A percentile compares a stretch with the other conserved stretches of the same genome.
Evolutionary conservation across 1,140 invertebrate species (phyloP).

Genomic region (Diorhabda carinulata): DNA sequence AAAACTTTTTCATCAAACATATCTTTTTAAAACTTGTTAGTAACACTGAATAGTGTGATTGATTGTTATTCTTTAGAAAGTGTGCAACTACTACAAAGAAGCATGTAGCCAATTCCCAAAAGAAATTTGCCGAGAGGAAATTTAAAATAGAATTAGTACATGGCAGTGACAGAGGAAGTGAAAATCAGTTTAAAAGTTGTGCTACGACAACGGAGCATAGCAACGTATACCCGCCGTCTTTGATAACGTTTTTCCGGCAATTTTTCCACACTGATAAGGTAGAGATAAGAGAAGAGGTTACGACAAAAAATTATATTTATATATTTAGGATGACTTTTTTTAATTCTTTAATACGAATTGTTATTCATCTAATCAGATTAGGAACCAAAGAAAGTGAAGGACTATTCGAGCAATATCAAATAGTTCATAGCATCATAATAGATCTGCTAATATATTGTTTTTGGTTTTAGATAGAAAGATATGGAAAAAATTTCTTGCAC

Average conservation of each 20-base stretch:
- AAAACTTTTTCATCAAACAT: neutral
- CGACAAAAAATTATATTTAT: neutral
- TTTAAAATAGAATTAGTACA: constrained; percentile 3
- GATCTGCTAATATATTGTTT: no score
- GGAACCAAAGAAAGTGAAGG: no score
- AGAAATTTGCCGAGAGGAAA: constrained; percentile 2
- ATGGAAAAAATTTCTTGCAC: no score
- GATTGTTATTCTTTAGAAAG: neutral
- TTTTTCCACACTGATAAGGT: neutral
- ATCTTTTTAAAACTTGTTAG: constrained; percentile 1
- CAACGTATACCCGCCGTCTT: constrained; percentile 1
- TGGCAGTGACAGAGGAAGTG: constrained; percentile 1
- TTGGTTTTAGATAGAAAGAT: no score
- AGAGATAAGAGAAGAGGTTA: neutral
- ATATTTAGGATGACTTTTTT: no score
- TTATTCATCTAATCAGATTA: no score
- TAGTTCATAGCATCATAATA: no score
- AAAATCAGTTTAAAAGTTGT: constrained; percentile 3
- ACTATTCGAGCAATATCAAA: no score
- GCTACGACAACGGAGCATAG: neutral
- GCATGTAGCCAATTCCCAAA: constrained; percentile 1
- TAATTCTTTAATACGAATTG: no score
- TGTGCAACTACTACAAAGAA: neutral
- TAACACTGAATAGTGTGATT: neutral
- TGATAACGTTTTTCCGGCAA: constrained; percentile 2